phyloP scores from a whole-genome alignment of 1,140 invertebrate genomes.

The Pinna nobilis region DNA sequence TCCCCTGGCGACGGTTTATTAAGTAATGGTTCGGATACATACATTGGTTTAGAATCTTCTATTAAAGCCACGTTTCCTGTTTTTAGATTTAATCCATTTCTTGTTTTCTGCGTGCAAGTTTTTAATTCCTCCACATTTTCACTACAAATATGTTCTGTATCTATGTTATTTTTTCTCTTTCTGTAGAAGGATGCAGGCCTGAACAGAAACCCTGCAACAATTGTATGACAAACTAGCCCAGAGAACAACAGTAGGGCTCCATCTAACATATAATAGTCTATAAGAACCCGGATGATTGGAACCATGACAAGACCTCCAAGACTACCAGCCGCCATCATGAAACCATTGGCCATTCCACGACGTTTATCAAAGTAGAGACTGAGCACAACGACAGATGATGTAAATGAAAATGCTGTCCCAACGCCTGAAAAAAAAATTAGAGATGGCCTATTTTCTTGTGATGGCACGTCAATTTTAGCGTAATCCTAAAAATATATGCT shows the following conservation, averaged over 20 bases:
- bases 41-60: neutral
- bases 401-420: constrained; percentile 19
- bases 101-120: neutral
- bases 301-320: constrained; percentile 10
- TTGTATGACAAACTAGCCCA: neutral
- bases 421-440: constrained; percentile 2
- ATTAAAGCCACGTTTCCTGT: neutral
- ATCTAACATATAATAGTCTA: constrained; percentile 5
- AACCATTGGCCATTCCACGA: constrained; percentile 17
- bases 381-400: constrained; percentile 1
- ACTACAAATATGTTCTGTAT: neutral
- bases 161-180: neutral
- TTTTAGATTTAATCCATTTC: neutral
- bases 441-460: too few relatives aligned
- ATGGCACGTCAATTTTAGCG: too few relatives aligned
- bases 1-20: too few relatives aligned
- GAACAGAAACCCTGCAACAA: constrained; percentile 5
- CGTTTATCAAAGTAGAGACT: constrained; percentile 19
- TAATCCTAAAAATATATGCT: too few relatives aligned
- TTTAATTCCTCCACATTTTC: neutral
- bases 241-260: constrained; percentile 15
- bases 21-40: neutral
- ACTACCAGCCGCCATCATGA: constrained; percentile 19
- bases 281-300: constrained; percentile 3
- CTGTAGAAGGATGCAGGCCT: constrained; percentile 5